A percentile compares a stretch with the other conserved stretches of the same genome.
These are phyloP conservation scores for Lucilia sericata DNA, from an alignment of 1,140 invertebrate genomes.

Conservation along the genomic window DNA sequence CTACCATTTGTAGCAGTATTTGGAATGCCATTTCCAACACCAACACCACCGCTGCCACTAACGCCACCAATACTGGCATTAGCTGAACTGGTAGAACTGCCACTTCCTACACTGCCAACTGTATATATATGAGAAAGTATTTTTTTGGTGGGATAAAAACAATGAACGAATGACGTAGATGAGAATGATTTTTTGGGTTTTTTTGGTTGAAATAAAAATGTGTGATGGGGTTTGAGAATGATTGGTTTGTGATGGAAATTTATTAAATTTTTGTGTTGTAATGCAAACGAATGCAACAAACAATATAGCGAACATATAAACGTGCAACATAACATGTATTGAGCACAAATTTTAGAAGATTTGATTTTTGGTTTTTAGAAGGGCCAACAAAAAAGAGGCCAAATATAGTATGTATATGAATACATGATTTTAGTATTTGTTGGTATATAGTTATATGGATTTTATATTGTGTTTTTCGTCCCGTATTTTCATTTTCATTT, in stretches of 20 bases:
- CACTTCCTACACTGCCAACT: constrained; percentile 62
- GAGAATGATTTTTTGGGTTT: background rate
- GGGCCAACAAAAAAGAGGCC: background rate
- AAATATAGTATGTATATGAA: background rate
- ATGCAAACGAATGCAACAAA: constrained; percentile 14
- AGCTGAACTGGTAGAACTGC: constrained; percentile 43
- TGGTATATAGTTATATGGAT: constrained; percentile 16
- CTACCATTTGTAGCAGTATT: constrained; percentile 44
- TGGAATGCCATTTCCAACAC: constrained; percentile 55
- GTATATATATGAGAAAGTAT: constrained; percentile 51
- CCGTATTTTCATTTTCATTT: constrained; percentile 16
- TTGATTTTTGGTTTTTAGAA: constrained; percentile 21
- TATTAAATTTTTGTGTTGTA: constrained; percentile 44
- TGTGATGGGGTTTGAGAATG: constrained; percentile 31
- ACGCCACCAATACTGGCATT: constrained; percentile 49
- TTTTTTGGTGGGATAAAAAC: constrained; percentile 20
- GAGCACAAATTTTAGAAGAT: constrained; percentile 30
- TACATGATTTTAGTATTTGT: background rate
- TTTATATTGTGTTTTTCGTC: background rate
- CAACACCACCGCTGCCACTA: constrained; percentile 47
- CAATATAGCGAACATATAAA: background rate
- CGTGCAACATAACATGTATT: background rate
- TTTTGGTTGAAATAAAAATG: background rate
- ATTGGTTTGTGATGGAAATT: constrained; percentile 46
- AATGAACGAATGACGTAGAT: background rate